Conservation (phyloP, 2,888 invertebrate species). For the Rhodophaea formosa region DNA sequence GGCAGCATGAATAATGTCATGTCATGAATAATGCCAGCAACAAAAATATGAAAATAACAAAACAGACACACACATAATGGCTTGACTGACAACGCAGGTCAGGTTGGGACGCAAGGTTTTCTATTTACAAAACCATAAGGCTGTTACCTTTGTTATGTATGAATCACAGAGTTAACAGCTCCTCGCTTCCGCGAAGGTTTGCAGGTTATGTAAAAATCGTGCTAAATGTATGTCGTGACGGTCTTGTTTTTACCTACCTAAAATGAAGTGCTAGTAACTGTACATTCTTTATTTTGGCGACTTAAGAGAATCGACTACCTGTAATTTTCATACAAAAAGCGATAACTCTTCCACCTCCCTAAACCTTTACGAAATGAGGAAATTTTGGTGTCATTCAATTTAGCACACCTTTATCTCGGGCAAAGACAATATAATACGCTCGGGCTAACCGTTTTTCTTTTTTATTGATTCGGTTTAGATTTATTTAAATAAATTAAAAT, state of each 20-base stretch:
- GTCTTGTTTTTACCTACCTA: not conserved
- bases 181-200: conserved; percentile 1
- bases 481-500: too few relatives aligned
- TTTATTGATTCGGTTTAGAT: too few relatives aligned
- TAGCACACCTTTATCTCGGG: too few relatives aligned
- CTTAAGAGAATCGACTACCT: too few relatives aligned
- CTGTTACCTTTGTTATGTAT: not conserved
- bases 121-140: not conserved
- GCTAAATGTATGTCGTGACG: not conserved
- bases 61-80: conserved; percentile 12
- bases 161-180: conserved; percentile 5
- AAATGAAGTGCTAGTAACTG: too few relatives aligned
- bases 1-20: not conserved
- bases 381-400: too few relatives aligned
- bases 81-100: conserved; percentile 10
- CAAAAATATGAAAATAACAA: not conserved
- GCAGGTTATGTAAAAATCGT: conserved; percentile 3
- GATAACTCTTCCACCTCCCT: too few relatives aligned
- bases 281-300: too few relatives aligned
- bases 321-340: too few relatives aligned
- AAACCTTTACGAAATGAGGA: too few relatives aligned
- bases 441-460: too few relatives aligned
- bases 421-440: too few relatives aligned
- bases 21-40: conserved; percentile 19
- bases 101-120: conserved; percentile 15